Evolutionary conservation across 2,113 vertebrate species (phyloP).

Genomic region (Epinephelus moara): DNA sequence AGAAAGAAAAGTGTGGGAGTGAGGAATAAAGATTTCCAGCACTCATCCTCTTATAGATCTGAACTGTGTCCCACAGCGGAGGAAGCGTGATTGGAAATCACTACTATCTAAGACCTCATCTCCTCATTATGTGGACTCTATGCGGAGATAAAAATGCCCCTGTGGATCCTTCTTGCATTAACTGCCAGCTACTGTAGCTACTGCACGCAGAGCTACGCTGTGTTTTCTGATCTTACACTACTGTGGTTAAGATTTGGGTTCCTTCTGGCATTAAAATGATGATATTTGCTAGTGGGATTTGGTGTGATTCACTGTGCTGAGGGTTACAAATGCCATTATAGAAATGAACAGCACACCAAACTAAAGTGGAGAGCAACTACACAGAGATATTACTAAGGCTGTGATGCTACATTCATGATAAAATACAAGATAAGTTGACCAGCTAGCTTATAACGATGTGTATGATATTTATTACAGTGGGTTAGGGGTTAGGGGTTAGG

Average conservation of each 20-base stretch:
- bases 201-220: background rate
- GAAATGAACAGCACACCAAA: too few relatives aligned
- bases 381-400: too few relatives aligned
- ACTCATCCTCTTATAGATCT: constrained; percentile 44
- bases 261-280: background rate
- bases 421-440: too few relatives aligned
- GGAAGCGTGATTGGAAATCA: constrained; percentile 45
- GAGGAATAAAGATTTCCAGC: constrained; percentile 15
- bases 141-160: background rate
- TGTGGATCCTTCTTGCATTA: background rate
- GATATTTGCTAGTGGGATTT: too few relatives aligned
- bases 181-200: background rate
- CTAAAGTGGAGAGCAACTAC: too few relatives aligned
- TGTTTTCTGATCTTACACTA: background rate
- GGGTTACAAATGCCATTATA: too few relatives aligned
- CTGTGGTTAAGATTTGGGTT: too few relatives aligned
- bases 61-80: constrained; percentile 21
- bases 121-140: constrained; percentile 13
- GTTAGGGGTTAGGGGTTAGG: too few relatives aligned
- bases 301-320: too few relatives aligned
- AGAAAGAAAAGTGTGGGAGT: constrained; percentile 5
- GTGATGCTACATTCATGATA: too few relatives aligned
- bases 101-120: constrained; percentile 26
- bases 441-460: too few relatives aligned
- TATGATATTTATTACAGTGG: too few relatives aligned